Percentiles rank a stretch among this genome's conserved stretches.
Evolutionary conservation across 2,113 vertebrate genomes (phyloP).

Genomic region (Anarrhichthys ocellatus): DNA sequence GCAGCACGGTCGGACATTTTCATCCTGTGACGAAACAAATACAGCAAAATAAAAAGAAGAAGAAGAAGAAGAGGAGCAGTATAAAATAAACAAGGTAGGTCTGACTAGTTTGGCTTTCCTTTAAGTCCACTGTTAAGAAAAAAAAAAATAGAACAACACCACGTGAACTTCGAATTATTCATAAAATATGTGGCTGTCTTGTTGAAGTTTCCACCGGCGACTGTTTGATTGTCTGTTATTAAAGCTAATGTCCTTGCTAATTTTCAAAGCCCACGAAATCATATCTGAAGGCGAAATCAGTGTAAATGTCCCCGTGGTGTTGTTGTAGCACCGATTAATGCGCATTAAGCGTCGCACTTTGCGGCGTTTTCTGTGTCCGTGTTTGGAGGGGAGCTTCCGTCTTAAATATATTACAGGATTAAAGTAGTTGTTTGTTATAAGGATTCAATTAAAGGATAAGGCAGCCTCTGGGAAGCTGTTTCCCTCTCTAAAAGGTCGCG

Average conservation of each 20-base stretch:
- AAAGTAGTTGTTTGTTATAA: constrained; percentile 35
- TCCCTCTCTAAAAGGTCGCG: background rate
- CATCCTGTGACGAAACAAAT: constrained; percentile 26
- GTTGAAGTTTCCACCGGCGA: background rate
- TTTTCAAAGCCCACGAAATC: background rate
- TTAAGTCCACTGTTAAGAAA: too few species aligned
- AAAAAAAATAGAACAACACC: background rate
- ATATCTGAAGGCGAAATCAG: background rate
- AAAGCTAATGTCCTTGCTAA: too few species aligned
- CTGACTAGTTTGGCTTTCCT: too few species aligned
- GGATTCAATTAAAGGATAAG: constrained; percentile 22
- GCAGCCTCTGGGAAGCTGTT: background rate
- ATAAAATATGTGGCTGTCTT: background rate
- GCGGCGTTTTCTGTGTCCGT: background rate
- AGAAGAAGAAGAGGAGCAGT: constrained; percentile 4
- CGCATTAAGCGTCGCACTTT: background rate
- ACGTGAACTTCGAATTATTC: constrained; percentile 17
- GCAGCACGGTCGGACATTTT: constrained; percentile 60
- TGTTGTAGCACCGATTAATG: background rate
- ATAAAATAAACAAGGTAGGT: constrained; percentile 51
- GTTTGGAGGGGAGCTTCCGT: background rate
- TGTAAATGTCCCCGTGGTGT: background rate
- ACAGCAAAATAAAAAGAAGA: background rate
- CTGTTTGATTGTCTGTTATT: background rate
- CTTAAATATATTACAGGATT: constrained; percentile 13